Base-by-base conservation (phyloP, 2,797 vertebrate genomes). In the Xerus rutilus region DNA sequence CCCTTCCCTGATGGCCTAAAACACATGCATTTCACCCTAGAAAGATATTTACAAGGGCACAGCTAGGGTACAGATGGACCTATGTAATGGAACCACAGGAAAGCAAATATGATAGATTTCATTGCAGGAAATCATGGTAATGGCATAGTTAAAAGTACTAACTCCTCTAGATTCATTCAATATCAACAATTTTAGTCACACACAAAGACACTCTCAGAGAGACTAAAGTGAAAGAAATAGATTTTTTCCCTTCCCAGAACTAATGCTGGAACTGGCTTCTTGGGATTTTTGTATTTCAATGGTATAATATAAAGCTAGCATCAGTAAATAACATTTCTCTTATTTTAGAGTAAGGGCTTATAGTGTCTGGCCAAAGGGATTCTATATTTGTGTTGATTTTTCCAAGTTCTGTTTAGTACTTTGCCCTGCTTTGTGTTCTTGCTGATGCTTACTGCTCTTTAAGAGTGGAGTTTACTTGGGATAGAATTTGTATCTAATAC, bases 21-120 rank as follows among this genome's bases (percentile, higher is more conserved):
- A 70, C 30, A 84, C 13, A n/a, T 28, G 9, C 1, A 64, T 13
- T 89, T 85, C 25, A 49, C 18, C 20, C 30, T 62, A 39, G 45
- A 84, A 89, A 79, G 25, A 59, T 67, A 79, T 64, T 93, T 39
- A 77, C n/a, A 93, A 89, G 23, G 39, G 45, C 32, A 69, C 2
- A 52, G 20, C 18, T 52, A 91, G 32, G 28, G 7, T 49, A 67
- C 20, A 83, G n/a, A 70, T 52, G 11, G 57, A 47, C 7, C 0
- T 7, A 45, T n/a, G 54, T 79, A 73, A 62, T 67, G 21, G 89
- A 86, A 49, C 12, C 49, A 39, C 59, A 77, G 35, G 20, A 62
- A 93, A 70, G 90, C 23, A 90, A 43, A 35, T 85, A 67, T 86
- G 91, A 91, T 74, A 72, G 45, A 77, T 90, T 73, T 85, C 18